These are phyloP conservation scores for Cinclus mexicanus DNA, from an alignment of 2,113 vertebrate genomes.

Conservation along the genomic window DNA sequence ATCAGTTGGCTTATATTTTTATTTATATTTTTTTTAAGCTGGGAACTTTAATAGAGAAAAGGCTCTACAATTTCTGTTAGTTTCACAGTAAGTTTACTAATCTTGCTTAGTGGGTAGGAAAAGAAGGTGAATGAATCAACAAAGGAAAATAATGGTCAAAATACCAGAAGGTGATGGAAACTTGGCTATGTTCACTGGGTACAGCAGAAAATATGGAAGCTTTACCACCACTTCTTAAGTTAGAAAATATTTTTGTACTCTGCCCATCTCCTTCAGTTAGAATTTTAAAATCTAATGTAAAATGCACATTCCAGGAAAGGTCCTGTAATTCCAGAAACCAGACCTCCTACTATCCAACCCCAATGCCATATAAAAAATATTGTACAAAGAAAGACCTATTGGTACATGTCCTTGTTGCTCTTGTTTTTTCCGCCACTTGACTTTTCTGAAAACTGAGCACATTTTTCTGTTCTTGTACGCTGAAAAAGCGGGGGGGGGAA, in stretches of 20 bases:
- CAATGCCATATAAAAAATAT: neutral
- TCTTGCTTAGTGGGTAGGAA: neutral
- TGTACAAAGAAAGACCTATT: neutral
- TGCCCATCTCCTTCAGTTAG: neutral
- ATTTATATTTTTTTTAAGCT: neutral
- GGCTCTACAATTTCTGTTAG: neutral
- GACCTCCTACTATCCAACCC: neutral
- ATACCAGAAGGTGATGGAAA: neutral
- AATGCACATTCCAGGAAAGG: neutral
- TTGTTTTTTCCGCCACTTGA: neutral
- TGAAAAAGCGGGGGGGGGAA: neutral
- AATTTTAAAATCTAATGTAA: neutral
- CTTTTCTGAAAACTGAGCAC: neutral
- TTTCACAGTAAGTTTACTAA: neutral
- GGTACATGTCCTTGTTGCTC: neutral
- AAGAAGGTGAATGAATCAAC: neutral
- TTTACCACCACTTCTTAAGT: neutral
- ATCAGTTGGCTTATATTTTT: neutral
- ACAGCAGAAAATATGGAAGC: neutral
- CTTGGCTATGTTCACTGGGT: neutral
- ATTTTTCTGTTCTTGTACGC: neutral
- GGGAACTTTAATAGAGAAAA: neutral
- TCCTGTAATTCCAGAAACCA: neutral
- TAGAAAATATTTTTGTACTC: neutral
- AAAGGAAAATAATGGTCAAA: neutral